A percentile compares a stretch with the other conserved stretches of the same genome.
These are phyloP conservation scores for Echinometra lucunter DNA, from an alignment of 53 echinoderm and acorn worm species.

Conservation along the genomic window DNA sequence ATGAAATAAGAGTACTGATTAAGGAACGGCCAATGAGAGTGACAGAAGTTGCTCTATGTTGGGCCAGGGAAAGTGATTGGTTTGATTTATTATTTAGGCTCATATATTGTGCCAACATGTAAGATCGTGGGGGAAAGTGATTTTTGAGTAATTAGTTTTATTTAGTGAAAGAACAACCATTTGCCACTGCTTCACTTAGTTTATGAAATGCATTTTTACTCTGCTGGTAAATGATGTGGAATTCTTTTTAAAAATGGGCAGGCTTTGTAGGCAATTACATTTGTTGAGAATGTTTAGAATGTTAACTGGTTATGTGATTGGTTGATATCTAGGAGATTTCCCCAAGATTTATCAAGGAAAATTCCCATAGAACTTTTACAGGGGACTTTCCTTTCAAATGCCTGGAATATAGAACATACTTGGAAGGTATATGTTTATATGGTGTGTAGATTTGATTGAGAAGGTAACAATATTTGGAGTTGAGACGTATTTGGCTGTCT, in stretches of 20 bases:
- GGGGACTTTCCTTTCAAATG: not conserved
- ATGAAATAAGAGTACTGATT: not conserved
- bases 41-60: not conserved
- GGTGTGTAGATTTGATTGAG: not conserved
- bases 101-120: not conserved
- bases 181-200: not conserved
- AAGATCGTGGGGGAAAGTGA: not conserved
- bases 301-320: not conserved
- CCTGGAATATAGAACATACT: not conserved
- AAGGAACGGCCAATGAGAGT: not conserved
- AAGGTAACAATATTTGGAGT: not conserved
- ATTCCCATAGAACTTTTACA: no score
- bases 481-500: not conserved
- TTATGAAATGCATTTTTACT: not conserved
- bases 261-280: not conserved
- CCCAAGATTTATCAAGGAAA: not conserved
- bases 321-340: not conserved
- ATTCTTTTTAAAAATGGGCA: not conserved
- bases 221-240: not conserved
- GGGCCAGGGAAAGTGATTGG: not conserved
- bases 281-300: not conserved
- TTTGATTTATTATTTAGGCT: constrained; percentile 30
- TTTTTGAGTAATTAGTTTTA: not conserved
- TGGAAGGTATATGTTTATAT: no score
- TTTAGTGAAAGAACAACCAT: not conserved